Base-by-base conservation (phyloP, 2,113 vertebrate species). In the Seriola rivoliana region DNA sequence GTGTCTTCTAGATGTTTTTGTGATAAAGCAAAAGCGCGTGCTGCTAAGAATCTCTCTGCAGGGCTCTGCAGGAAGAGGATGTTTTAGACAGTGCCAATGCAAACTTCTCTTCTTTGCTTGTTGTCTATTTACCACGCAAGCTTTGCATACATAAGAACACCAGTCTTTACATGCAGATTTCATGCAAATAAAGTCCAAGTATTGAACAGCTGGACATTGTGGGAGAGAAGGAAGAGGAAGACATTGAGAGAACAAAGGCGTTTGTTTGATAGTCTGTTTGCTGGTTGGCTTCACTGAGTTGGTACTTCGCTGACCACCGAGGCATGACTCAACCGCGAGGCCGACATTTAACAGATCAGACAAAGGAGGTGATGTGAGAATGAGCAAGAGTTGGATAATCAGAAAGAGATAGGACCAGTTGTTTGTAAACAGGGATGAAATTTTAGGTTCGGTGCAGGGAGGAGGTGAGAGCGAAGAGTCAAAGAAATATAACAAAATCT, bases 351-450 rank as follows among this genome's bases (percentile, higher is more conserved):
- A 82, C 84, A 86, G 59, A 71, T 90, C 85, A 86, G 83, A 86
- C 85, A 89, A 88, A 88, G 78, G 82, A 92, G 86, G 75, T 78
- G 82, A 89, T 76, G 81, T 91, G 84, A 82, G 74, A 89, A 90
- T 59, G 76, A 81, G 80, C 13, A n/a, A 82, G 81, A 63, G 78
- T 73, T 80, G 71, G 75, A 87, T 86, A 75, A 85, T 86, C 77
- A 81, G 70, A 62, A 75, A 81, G 64, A 34, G 42, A 86, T 63
- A 52, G 9, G 40, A 84, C 85, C 48, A n/a, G 55, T 79, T 79
- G 59, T 82, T 87, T 86, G 83, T 71, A 79, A 85, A 54, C 71
- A 60, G 82, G 42, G 77, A 78, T 59, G n/a, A 55, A 5, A 48
- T 50, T 25, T 82, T 9, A 63, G 76, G 54, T 63, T 66, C 16